Evolutionary conservation across 2,888 invertebrate genomes (phyloP).

Genomic region (Cephus nigrinus): DNA sequence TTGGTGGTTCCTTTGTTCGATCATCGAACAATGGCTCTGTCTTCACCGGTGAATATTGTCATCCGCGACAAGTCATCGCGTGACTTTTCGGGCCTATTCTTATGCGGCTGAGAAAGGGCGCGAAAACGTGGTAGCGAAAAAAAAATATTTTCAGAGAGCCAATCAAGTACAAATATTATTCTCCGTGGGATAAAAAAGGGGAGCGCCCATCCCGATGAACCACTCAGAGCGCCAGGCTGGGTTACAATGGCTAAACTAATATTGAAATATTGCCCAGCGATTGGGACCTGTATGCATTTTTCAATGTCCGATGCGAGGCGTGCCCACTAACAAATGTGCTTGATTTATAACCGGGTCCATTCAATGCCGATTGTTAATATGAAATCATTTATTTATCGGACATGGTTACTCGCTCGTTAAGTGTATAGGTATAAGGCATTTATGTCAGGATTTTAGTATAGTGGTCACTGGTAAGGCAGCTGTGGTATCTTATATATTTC

Average conservation of each 20-base stretch:
- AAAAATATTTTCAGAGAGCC: constrained; percentile 14
- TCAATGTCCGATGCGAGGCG: constrained; percentile 59
- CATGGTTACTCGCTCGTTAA: constrained; percentile 8
- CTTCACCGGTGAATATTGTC: constrained; percentile 13
- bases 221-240: constrained; percentile 14
- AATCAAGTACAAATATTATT: constrained; percentile 39
- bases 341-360: constrained; percentile 54
- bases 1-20: neutral
- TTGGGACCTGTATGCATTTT: constrained; percentile 53
- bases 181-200: constrained; percentile 4
- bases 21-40: neutral
- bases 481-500: constrained; percentile 5
- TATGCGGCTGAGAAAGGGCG: neutral
- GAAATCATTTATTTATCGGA: constrained; percentile 39
- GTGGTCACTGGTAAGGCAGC: constrained; percentile 11
- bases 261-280: constrained; percentile 63
- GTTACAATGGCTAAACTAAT: constrained; percentile 63
- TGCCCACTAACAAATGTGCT: constrained; percentile 54
- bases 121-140: neutral
- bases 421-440: neutral
- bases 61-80: neutral
- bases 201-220: constrained; percentile 15
- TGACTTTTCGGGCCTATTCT: neutral
- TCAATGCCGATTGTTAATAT: constrained; percentile 55
- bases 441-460: neutral